phyloP scores from a whole-genome alignment of 2,888 invertebrate species.

The Drepana falcataria region DNA sequence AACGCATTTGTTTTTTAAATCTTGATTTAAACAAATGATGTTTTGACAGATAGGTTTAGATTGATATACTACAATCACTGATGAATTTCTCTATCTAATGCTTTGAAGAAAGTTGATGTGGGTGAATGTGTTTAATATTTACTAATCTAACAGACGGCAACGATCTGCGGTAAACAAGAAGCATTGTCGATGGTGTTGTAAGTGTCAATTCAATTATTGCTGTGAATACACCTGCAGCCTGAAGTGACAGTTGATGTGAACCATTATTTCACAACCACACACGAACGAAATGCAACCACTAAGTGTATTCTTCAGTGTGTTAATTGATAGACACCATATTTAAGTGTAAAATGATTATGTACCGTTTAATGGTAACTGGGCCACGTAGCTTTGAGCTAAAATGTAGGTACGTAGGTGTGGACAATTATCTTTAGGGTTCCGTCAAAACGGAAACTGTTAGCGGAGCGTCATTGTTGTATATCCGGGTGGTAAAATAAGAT shows the following conservation, averaged over 20 bases:
- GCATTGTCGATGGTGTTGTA: neutral
- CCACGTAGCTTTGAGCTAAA: constrained; percentile 11
- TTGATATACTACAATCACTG: too few relatives aligned
- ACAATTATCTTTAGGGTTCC: neutral
- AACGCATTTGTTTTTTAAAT: too few relatives aligned
- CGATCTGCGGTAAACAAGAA: neutral
- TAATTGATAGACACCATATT: constrained; percentile 11
- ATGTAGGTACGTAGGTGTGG: neutral
- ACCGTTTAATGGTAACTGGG: constrained; percentile 23
- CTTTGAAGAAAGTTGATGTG: too few relatives aligned
- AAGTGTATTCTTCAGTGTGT: constrained; percentile 13
- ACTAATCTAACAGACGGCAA: too few relatives aligned
- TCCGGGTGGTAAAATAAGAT: neutral
- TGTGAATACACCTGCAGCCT: constrained; percentile 13
- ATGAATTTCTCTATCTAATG: too few relatives aligned
- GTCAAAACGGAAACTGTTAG: constrained; percentile 1
- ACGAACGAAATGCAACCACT: constrained; percentile 12
- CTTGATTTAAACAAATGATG: too few relatives aligned
- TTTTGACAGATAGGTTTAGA: too few relatives aligned
- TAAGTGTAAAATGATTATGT: constrained; percentile 18
- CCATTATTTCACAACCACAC: constrained; percentile 5
- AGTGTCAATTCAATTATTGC: constrained; percentile 22
- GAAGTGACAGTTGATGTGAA: constrained; percentile 13
- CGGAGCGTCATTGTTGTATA: neutral
- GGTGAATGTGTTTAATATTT: too few relatives aligned